Evolutionary conservation across 2,797 vertebrate genomes (phyloP), one percentile per base, ranked within the genome.

Genomic region (Nasua narica): DNA sequence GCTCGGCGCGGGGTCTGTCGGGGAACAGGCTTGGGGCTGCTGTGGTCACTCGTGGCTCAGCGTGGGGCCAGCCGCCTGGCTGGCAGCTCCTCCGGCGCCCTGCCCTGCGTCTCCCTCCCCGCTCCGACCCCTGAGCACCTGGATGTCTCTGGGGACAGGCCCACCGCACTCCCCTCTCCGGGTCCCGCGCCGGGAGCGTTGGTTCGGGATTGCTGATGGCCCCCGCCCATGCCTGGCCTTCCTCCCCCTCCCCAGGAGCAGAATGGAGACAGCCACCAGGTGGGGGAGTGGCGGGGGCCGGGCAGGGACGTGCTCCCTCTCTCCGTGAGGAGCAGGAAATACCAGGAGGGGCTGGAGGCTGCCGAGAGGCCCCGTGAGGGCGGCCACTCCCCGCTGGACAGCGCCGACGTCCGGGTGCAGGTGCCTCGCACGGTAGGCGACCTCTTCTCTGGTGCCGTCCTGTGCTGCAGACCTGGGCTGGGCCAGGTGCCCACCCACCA

Each of bases 241-340:
- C 40, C 32, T 86, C 50, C 60, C 25, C 48, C 35, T 78, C 14
- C 21, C 7, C 95, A 90, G 50, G 99, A 98, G 48, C 99, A 99
- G 99, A 99, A 99, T 13, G 99, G 99, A 93, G 99, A 99, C 92
- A 99, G 98, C 97, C 99, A 99, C 74, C 99, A 99, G 0, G 2
- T 98, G 60, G 99, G 99, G 86, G 98, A 98, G 67, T 96, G 99
- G 85, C 99, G 99, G 72, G 98, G 98, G 77, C 98, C 98, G 0
- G 98, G 99, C 46, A 99, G 99, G 96, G 99, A 99, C 92, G 98
- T 98, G 43, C 94, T 99, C 90, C 98, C 99, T 0, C 98, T 99
- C 21, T 98, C 99, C 0, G 95, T 97, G 4, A 99, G 99, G 91
- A 99, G 99, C 21, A 99, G 98, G 98, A 99, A 98, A 65, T 99